phyloP scores from a whole-genome alignment of 2,113 vertebrate genomes.

The Sinocyclocheilus grahami region DNA sequence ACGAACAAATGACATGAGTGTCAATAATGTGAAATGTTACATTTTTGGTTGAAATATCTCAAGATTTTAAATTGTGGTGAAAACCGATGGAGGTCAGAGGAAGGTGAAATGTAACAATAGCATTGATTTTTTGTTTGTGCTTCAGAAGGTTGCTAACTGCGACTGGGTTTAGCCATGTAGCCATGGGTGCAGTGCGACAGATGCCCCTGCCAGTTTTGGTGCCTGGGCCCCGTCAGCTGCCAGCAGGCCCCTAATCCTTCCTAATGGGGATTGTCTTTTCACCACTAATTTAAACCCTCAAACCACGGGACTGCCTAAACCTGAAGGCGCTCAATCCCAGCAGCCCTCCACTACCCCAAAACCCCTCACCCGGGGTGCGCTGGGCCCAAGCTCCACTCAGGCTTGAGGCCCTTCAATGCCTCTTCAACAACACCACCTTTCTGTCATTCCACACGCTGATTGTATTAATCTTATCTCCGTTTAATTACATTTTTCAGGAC shows the following conservation, averaged over 20 bases:
- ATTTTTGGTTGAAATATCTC: background rate
- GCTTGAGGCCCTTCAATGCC: slow-evolving; percentile 64
- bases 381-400: slow-evolving; percentile 49
- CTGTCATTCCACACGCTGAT: slow-evolving; percentile 78
- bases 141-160: slow-evolving; percentile 43
- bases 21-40: background rate
- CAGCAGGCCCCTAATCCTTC: slow-evolving; percentile 81
- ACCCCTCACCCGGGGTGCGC: slow-evolving; percentile 19
- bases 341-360: slow-evolving; percentile 59
- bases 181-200: slow-evolving; percentile 74
- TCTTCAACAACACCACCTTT: slow-evolving; percentile 77
- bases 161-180: slow-evolving; percentile 75
- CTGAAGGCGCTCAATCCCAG: slow-evolving; percentile 75
- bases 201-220: slow-evolving; percentile 77
- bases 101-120: background rate
- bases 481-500: slow-evolving; percentile 83
- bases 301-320: slow-evolving; percentile 76
- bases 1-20: background rate
- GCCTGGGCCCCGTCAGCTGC: slow-evolving; percentile 67
- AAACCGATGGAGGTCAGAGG: background rate
- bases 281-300: slow-evolving; percentile 81
- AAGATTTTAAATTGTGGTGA: background rate
- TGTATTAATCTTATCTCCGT: slow-evolving; percentile 81
- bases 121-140: background rate
- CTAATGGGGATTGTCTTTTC: slow-evolving; percentile 84